Base-by-base conservation (phyloP, 2,888 invertebrate genomes). In the Tipula vernalis region DNA sequence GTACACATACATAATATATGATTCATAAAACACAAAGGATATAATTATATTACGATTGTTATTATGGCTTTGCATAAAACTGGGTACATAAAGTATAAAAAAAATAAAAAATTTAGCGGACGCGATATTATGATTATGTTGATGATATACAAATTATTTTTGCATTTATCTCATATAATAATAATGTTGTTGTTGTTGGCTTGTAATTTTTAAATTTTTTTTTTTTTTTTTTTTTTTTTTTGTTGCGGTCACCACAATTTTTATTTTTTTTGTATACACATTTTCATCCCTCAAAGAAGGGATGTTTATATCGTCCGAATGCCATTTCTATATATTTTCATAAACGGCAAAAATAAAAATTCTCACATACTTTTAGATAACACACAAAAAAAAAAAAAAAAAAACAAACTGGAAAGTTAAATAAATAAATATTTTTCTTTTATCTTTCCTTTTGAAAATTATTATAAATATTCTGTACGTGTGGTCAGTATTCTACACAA, bases 101-200 rank as follows among this genome's bases (percentile, higher is more conserved):
- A n/a, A n/a, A n/a, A n/a, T n/a, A 51, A 51, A 71, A 28, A 71
- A 71, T 28, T 71, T 8, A 71, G 71, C 71, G 71, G 71, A 71
- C 71, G 71, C 71, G 71, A 71, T 71, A 71, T 71, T 71, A 71
- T 71, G 71, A 71, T 71, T 71, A 71, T 71, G 71, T 71, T 71
- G 71, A 71, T 71, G 71, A 71, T 71, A 28, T 71, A 71, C 71
- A 71, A 71, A 71, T 71, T 71, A 71, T 71, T 71, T 71, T 71
- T 71, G 71, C 71, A 71, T 71, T 71, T 71, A 71, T 71, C 71
- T 71, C 71, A 71, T 71, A n/a, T 47, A 47, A 47, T 47, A 47
- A 47, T 47, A 5, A 2, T 47, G 13, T n/a, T n/a, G n/a, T 47
- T 47, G 47, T 42, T 42, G 51, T 71, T 51, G 51, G 51, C 5